phyloP scores from a whole-genome alignment of 2,888 invertebrate species.

The Eutolmus rufibarbis region DNA sequence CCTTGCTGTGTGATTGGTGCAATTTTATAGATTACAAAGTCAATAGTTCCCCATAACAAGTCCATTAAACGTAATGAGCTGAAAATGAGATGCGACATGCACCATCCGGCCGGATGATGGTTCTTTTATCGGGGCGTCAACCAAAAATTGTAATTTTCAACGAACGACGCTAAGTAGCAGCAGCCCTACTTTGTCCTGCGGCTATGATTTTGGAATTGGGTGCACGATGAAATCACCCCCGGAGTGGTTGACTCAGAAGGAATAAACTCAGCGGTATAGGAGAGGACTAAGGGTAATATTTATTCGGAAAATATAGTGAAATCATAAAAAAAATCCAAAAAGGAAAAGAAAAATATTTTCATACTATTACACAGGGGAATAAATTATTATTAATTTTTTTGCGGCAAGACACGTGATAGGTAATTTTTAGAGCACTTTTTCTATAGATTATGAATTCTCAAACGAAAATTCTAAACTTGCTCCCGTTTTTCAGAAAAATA shows the following conservation, averaged over 20 bases:
- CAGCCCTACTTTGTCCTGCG: neutral
- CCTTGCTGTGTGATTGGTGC: neutral
- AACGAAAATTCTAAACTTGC: too few relatives aligned
- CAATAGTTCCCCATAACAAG: conserved; percentile 14
- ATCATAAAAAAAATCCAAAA: too few relatives aligned
- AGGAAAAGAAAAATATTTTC: too few relatives aligned
- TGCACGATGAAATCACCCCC: neutral
- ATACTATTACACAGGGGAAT: too few relatives aligned
- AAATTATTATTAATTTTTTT: too few relatives aligned
- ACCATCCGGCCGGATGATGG: neutral
- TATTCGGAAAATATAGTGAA: too few relatives aligned
- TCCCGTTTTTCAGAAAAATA: too few relatives aligned
- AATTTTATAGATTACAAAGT: conserved; percentile 1
- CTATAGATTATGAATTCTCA: too few relatives aligned
- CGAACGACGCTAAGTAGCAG: neutral
- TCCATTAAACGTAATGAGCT: conserved; percentile 19
- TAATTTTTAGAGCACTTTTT: too few relatives aligned
- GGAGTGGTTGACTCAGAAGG: neutral
- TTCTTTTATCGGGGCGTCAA: neutral
- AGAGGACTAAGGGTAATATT: too few relatives aligned
- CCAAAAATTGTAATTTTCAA: neutral
- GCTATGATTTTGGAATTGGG: neutral
- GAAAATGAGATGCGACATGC: conserved; percentile 17
- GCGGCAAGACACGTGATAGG: too few relatives aligned
- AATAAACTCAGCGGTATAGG: neutral